Conservation (phyloP, 2,113 vertebrate genomes). For the Aix galericulata region DNA sequence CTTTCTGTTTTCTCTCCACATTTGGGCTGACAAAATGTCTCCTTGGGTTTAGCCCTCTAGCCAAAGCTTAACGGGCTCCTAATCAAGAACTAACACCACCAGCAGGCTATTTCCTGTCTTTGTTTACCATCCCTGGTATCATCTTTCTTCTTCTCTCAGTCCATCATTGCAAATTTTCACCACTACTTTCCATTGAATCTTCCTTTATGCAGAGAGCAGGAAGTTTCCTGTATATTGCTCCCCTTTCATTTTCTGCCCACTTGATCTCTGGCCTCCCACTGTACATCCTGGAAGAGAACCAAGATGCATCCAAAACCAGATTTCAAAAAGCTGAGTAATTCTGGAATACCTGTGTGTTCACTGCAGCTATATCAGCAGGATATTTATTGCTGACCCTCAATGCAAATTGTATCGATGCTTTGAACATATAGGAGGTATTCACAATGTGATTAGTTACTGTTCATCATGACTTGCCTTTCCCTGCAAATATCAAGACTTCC, state of each 20-base stretch:
- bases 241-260: neutral
- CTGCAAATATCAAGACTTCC: neutral
- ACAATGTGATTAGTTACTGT: neutral
- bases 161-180: neutral
- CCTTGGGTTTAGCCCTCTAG: slow-evolving; percentile 62
- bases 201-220: neutral
- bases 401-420: neutral
- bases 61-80: slow-evolving; percentile 52
- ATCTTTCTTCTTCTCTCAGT: slow-evolving; percentile 43
- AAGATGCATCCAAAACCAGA: neutral
- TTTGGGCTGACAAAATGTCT: slow-evolving; percentile 52
- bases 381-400: neutral
- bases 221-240: neutral
- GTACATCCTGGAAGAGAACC: neutral
- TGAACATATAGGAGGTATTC: neutral
- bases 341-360: neutral
- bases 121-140: slow-evolving; percentile 32
- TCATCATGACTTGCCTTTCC: neutral
- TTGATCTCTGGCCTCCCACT: neutral
- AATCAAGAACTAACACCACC: slow-evolving; percentile 57
- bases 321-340: neutral
- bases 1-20: slow-evolving; percentile 47
- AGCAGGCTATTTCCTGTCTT: slow-evolving; percentile 59
- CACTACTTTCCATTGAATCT: slow-evolving; percentile 3
- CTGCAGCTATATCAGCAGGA: neutral